Base-by-base conservation (phyloP, 2,888 invertebrate species). In the Diogma glabrata region DNA sequence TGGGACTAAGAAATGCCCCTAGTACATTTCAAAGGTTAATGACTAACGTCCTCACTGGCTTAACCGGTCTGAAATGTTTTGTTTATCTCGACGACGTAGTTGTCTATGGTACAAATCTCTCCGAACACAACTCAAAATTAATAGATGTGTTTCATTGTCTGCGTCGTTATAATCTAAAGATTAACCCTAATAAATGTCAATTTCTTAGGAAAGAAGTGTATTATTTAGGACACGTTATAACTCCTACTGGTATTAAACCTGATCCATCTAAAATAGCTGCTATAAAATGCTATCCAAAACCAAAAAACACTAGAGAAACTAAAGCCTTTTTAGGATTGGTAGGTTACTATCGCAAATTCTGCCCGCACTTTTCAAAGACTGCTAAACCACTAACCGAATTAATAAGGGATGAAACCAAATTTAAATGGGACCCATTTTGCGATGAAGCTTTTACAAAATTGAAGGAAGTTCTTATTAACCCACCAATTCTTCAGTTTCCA, bases 261-360 rank as follows among this genome's bases (percentile, higher is more conserved):
- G 51, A 60, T 33, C 55, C 57, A 1, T 40, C 45, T 10, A 59
- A 59, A 51, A 45, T 58, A 7, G 49, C 40, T 43, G 51, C 54
- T 1, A 50, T 60, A 24, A 24, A 48, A 24, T 51, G 58, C 36
- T 58, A 57, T 6, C 57, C 58, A 1, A 30, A 12, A 0, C 59
- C 59, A 1, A 53, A 46, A 19, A 49, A 28, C 4, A 16, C 47
- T 0, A 59, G 55, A 46, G 55, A 58, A 8, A 52, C 60, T 1
- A 55, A 57, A 51, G n/a, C n/a, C n/a, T n/a, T n/a, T n/a, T n/a
- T n/a, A n/a, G n/a, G n/a, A n/a, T n/a, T 63, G 7, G 53, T 56
- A 1, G 58, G 60, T 0, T 66, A 63, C 28, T 64, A 64, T 26
- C 22, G 63, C 10, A 53, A 58, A 30, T 64, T 64, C 45, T 60